Percentiles rank a stretch among this genome's conserved stretches.
phyloP scores from a whole-genome alignment of 2,113 vertebrate genomes.

The Macheiramphus alcinus region DNA sequence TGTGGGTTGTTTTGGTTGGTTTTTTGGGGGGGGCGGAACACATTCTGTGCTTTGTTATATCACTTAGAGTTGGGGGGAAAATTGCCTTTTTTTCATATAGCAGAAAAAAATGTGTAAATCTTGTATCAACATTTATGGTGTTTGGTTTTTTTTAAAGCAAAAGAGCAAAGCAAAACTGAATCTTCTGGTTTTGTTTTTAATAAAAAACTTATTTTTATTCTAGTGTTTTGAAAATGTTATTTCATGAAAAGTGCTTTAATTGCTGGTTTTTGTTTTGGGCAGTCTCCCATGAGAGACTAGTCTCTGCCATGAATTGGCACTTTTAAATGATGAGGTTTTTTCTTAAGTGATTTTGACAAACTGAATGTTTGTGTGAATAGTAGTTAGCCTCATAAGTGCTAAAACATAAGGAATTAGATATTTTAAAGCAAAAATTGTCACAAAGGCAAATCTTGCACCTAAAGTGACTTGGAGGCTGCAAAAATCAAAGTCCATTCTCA shows the following conservation, averaged over 20 bases:
- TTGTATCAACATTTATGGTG: neutral
- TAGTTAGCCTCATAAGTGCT: neutral
- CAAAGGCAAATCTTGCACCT: neutral
- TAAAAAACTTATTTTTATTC: neutral
- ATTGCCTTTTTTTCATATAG: neutral
- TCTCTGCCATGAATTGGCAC: neutral
- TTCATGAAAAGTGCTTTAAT: neutral
- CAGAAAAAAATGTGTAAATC: neutral
- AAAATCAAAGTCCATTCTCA: neutral
- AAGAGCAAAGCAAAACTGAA: neutral
- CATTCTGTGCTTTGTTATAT: neutral
- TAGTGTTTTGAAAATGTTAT: neutral
- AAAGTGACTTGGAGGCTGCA: neutral
- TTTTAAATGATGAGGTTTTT: neutral
- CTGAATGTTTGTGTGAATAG: neutral
- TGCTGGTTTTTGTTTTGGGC: rapidly evolving
- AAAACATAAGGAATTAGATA: neutral
- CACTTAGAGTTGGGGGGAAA: neutral
- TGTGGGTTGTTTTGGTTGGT: neutral
- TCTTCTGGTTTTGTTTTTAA: neutral
- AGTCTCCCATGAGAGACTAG: too few relatives aligned
- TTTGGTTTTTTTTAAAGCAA: neutral
- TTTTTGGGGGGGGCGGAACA: neutral
- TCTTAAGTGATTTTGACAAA: neutral
- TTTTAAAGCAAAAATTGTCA: neutral